A percentile compares a stretch with the other conserved stretches of the same genome.
Evolutionary conservation across 2,113 vertebrate species (phyloP).

Genomic region (Cyanoliseus patagonus): DNA sequence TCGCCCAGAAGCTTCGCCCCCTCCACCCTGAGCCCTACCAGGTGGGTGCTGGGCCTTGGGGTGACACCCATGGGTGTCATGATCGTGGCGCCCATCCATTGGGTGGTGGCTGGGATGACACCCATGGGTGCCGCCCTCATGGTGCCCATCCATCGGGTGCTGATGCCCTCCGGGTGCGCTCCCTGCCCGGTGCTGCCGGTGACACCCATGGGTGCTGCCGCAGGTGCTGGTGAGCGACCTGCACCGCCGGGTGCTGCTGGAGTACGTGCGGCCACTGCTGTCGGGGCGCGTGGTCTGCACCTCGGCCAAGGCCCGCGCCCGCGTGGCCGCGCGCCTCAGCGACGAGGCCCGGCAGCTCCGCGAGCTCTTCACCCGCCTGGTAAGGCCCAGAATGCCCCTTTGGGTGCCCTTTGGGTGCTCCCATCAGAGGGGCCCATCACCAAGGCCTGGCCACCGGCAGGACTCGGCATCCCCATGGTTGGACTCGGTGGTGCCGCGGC

Average conservation of each 20-base stretch:
- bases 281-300: conserved; percentile 84
- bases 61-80: no score
- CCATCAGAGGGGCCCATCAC: background rate
- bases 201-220: background rate
- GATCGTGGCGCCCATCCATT: background rate
- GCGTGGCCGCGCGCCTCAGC: conserved; percentile 79
- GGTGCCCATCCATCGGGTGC: no score
- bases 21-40: conserved; percentile 87
- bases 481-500: conserved; percentile 81
- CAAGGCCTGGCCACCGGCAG: conserved; percentile 43
- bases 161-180: no score
- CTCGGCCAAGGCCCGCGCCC: conserved; percentile 83
- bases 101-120: background rate
- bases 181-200: no score
- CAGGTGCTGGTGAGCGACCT: conserved; percentile 79
- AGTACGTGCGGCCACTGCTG: conserved; percentile 86
- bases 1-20: conserved; percentile 79
- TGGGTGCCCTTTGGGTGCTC: background rate
- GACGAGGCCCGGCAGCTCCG: conserved; percentile 85
- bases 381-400: conserved; percentile 33
- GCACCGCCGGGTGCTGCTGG: conserved; percentile 83
- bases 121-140: background rate
- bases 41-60: conserved; percentile 61
- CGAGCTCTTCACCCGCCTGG: conserved; percentile 86
- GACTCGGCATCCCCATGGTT: conserved; percentile 85